Evolutionary conservation across 2,888 invertebrate genomes (phyloP), one percentile per base, ranked within the genome.

Genomic region (Merodon equestris): DNA sequence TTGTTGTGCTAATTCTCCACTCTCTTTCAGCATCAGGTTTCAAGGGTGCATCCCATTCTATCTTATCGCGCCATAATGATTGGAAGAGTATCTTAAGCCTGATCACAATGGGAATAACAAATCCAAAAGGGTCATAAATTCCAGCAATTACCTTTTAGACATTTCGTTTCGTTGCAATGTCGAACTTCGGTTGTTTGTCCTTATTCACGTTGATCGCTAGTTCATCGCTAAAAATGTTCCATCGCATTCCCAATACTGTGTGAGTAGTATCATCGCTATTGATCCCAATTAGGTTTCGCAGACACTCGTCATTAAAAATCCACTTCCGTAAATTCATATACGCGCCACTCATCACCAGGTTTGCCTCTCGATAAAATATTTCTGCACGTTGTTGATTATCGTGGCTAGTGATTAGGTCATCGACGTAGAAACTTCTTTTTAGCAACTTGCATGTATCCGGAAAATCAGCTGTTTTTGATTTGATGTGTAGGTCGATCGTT

Each of bases 251-350:
- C n/a, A n/a, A n/a, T n/a, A n/a, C n/a, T n/a, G n/a, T n/a, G n/a
- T n/a, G n/a, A n/a, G n/a, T n/a, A n/a, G 36, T n/a, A 9, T 58
- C 27, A 15, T 58, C 57, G 17, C 57, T 58, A 1, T 38, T 9
- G 47, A 51, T 3, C 3, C 34, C 18, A 44, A 10, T 1, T 12
- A 34, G 14, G 3, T 17, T 42, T 42, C 44, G 48, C n/a, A n/a
- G n/a, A n/a, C n/a, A n/a, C n/a, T n/a, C n/a, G n/a, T n/a, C n/a
- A n/a, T n/a, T n/a, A n/a, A 9, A 57, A 3, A 17, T 44, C 17
- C 12, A 67, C 27, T 67, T 67, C 10, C 50, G 10, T 1, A 50
- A 17, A 34, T 67, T 67, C 67, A 67, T 67, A 34, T 48, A 34
- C 3, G 67, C 67, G 4, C 44, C 19, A 3, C 15, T 36, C 9